Base-by-base conservation (phyloP, 2,113 vertebrate genomes). In the Cyprinus carpio region DNA sequence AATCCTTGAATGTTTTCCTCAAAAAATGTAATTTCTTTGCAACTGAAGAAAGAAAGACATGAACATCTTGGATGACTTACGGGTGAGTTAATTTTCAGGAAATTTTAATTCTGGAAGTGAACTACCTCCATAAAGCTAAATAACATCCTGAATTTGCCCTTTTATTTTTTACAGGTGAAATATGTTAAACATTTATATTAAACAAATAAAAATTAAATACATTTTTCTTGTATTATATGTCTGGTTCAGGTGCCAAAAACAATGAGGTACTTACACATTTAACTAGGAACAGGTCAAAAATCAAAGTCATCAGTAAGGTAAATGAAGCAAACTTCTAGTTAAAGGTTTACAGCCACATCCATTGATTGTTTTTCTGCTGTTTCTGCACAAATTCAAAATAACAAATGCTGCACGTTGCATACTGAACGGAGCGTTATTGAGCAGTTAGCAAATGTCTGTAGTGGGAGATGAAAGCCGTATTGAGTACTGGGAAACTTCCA, bases 371-470 rank as follows among this genome's bases (percentile, higher is more conserved):
- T 71, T 83, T 54, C 75, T 31, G 46, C 46, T 54, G 27, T 29
- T 46, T 76, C 46, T 76, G 18, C 79, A 67, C 40, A 31, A 27
- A 34, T 81, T 69, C 79, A 81, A 80, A 80, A 82, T 82, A 31
- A 82, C 81, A 83, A 72, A 83, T 49, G 27, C 34, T 74, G 23
- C 31, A 54, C 7, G 25, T 51, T 75, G 74, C 27, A 58, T 31
- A 34, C 51, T 25, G 49, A 58, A n/a, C 10, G 2, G 4, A 4
- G 29, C 7, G 5, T 9, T 67, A 81, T 46, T 51, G 62, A 49
- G n/a, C 60, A 29, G 79, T 67, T 81, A 65, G 79, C 40, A 62
- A 62, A 62, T 25, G n/a, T 82, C 43, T 69, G 37, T 13, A 54
- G 8, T 54, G 23, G 23, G 46, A 72, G 27, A 82, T 18, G 65